phyloP scores from a whole-genome alignment of 1,140 invertebrate species.

The Neelides sp. region DNA sequence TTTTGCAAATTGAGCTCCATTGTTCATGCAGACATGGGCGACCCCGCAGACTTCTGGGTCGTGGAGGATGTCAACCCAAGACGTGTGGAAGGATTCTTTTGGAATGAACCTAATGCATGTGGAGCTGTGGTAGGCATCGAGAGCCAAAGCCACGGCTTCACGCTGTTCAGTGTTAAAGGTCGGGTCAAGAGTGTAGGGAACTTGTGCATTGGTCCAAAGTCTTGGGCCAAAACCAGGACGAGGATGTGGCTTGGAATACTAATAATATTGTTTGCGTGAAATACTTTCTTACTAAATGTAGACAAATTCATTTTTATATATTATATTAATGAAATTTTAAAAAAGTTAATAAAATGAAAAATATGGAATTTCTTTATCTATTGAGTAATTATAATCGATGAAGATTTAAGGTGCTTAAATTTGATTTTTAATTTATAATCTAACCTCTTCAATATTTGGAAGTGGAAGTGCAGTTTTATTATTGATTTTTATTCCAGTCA shows the following conservation, averaged over 20 bases:
- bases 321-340: too few relatives aligned
- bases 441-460: constrained; percentile 15
- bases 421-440: constrained; percentile 2
- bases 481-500: not conserved
- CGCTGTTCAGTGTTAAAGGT: constrained; percentile 19
- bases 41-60: constrained; percentile 20
- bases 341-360: not conserved
- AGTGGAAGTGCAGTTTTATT: constrained; percentile 7
- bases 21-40: constrained; percentile 25
- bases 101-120: constrained; percentile 28
- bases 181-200: constrained; percentile 25
- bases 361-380: not conserved
- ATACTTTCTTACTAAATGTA: not conserved
- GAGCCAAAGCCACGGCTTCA: constrained; percentile 18
- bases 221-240: constrained; percentile 19
- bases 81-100: constrained; percentile 8
- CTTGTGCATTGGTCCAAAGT: constrained; percentile 10
- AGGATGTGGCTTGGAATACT: constrained; percentile 14
- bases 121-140: constrained; percentile 16
- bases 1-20: constrained; percentile 26
- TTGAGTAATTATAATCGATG: not conserved
- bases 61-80: constrained; percentile 26
- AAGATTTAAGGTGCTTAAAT: not conserved
- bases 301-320: not conserved
- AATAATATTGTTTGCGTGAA: too few relatives aligned